Evolutionary conservation across 1,140 invertebrate species (phyloP), one percentile per base, ranked within the genome.

Genomic region (Ceratosolen solmsi): DNA sequence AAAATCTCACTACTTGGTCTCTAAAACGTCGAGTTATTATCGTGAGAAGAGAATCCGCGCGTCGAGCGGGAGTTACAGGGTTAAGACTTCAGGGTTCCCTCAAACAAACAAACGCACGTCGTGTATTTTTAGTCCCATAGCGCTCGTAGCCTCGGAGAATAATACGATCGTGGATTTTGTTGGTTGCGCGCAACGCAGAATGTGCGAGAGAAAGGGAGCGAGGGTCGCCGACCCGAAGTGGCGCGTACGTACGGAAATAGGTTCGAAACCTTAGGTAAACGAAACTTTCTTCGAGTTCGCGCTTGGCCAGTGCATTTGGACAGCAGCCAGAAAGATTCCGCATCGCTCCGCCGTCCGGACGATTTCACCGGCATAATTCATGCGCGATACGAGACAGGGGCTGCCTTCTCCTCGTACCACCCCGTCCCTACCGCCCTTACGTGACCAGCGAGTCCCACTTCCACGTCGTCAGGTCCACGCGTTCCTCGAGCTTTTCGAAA

Each of bases 191-290:
- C 25, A 68, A 9, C 22, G 20, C 0, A 68, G 58, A 27, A 13
- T 11, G 51, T 38, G 46, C 0, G 60, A 68, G 49, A 49, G 51
- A 36, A 9, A 83, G 49, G 3, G 46, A n/a, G 83, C 82, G 63
- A 77, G 84, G 88, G 88, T 89, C 89, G 83, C 72, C 84, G 88
- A 89, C 88, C 87, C 85, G 84, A 75, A 84, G 80, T 79, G 20
- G 27, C 27, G 58, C 75, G 86, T 87, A 46, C 75, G 86, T 87
- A 88, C 88, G 86, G 85, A 89, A 90, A 89, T 89, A 89, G 88
- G 87, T 86, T 87, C 83, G 88, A 88, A 89, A 89, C 85, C 87
- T 88, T 87, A 89, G 87, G 86, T 90, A 89, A 90, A 89, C 87
- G 86, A 85, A 87, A 88, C 88, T 89, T 88, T 89, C 88, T 85